Base-by-base conservation (phyloP, 2,113 vertebrate species). In the Xerus inauris region DNA sequence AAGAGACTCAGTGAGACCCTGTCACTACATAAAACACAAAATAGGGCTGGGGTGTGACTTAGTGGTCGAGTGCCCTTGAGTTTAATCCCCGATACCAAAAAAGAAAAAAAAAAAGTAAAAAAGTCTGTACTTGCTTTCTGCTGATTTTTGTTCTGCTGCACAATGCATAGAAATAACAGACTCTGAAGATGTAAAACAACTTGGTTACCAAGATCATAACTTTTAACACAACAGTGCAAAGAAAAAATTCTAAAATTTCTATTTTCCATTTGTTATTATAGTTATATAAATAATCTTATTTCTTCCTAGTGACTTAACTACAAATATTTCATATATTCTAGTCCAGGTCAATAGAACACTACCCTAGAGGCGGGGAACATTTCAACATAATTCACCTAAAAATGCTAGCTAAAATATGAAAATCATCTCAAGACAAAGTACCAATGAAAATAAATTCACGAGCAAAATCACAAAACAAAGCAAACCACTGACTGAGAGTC, bases 101-200 rank as follows among this genome's bases (percentile, higher is more conserved):
- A n/a, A n/a, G n/a, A n/a, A n/a, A n/a, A n/a, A n/a, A n/a, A n/a
- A 96, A 22, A 91, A 96, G 97, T 95, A 45, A 95, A 97, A 76
- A 95, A 77, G 87, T n/a, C 88, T 98, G 30, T 26, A 77, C 17
- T 94, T 97, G 96, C 97, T 97, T 81, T 59, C 75, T 69, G 79
- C 73, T 93, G 89, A 92, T 94, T 97, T 96, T 81, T 57, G 94
- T 96, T 98, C 85, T 87, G 97, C 64, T 84, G 62, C 72, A 95
- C 62, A 91, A 92, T 80, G 54, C 28, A 91, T 91, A 94, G 42
- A 94, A 96, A 28, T 83, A 87, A 96, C 5, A 97, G 93, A 38
- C 86, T 87, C 47, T 71, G 35, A 87, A 94, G 47, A 94, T 22
- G 0, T 94, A 93, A 62, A 45, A 20, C 26, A 87, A 95, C 62